phyloP scores from a whole-genome alignment of 2,113 vertebrate species.

The Phylloscopus trochiloides region DNA sequence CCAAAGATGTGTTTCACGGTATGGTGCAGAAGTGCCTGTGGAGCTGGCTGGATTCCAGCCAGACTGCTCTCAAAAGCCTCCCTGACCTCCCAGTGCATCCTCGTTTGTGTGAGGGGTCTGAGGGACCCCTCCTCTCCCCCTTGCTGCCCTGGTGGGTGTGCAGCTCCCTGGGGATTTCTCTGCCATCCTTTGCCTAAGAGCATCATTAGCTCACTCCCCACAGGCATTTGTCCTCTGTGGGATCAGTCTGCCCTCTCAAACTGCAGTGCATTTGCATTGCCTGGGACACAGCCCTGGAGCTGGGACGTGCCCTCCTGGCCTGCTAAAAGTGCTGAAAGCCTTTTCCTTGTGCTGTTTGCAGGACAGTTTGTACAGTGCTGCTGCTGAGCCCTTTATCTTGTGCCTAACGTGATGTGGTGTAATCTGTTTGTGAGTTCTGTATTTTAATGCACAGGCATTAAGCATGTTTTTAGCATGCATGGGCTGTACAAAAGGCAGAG shows the following conservation, averaged over 20 bases:
- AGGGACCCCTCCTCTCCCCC: not conserved
- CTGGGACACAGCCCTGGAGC: not conserved
- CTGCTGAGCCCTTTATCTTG: not conserved
- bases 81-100: not conserved
- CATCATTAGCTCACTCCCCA: not conserved
- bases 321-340: not conserved
- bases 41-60: not conserved
- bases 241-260: not conserved
- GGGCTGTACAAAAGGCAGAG: not conserved
- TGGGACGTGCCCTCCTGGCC: not conserved
- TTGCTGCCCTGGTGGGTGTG: not conserved
- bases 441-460: not conserved
- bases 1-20: rapidly evolving
- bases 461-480: rapidly evolving
- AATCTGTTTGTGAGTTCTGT: not conserved
- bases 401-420: not conserved
- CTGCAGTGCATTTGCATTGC: rapidly evolving
- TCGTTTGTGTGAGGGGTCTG: not conserved
- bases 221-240: rapidly evolving
- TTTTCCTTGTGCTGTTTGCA: not conserved
- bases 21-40: not conserved
- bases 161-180: not conserved
- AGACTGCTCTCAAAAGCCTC: not conserved
- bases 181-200: not conserved
- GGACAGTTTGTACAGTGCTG: not conserved